Evolutionary conservation across 1,140 invertebrate genomes (phyloP).

Genomic region (Bombus turneri): DNA sequence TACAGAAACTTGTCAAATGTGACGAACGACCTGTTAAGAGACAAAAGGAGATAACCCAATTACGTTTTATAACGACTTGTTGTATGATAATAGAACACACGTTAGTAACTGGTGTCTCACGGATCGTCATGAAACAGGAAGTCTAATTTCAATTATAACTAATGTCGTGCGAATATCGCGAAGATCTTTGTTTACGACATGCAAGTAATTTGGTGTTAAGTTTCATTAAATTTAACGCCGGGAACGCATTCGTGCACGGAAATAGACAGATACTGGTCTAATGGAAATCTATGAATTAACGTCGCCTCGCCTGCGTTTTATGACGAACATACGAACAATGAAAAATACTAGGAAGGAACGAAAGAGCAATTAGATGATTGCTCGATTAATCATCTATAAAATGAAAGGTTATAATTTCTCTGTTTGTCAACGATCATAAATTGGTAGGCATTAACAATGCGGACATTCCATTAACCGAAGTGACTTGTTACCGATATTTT

Average conservation of each 20-base stretch:
- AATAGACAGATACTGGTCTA: constrained; percentile 6
- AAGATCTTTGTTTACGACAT: constrained; percentile 3
- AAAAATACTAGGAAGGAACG: neutral
- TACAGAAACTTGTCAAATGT: neutral
- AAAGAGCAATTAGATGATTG: constrained; percentile 4
- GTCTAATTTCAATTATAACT: constrained; percentile 34
- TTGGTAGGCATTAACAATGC: neutral
- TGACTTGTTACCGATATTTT: neutral
- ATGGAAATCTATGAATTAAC: constrained; percentile 40
- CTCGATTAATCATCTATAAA: neutral
- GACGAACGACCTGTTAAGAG: too few relatives aligned
- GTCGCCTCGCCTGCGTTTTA: neutral
- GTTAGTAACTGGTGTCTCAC: neutral
- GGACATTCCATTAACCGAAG: neutral
- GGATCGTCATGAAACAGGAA: neutral
- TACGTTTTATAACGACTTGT: neutral
- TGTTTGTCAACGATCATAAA: neutral
- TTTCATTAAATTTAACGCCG: constrained; percentile 44
- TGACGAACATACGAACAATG: neutral
- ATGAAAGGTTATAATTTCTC: neutral
- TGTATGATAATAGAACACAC: neutral
- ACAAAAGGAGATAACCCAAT: neutral
- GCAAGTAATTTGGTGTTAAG: constrained; percentile 34
- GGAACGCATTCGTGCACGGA: too few relatives aligned
- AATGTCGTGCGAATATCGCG: neutral